Evolutionary conservation across 2,113 vertebrate species (phyloP), one percentile per base, ranked within the genome.

Genomic region (Tiliqua scincoides): DNA sequence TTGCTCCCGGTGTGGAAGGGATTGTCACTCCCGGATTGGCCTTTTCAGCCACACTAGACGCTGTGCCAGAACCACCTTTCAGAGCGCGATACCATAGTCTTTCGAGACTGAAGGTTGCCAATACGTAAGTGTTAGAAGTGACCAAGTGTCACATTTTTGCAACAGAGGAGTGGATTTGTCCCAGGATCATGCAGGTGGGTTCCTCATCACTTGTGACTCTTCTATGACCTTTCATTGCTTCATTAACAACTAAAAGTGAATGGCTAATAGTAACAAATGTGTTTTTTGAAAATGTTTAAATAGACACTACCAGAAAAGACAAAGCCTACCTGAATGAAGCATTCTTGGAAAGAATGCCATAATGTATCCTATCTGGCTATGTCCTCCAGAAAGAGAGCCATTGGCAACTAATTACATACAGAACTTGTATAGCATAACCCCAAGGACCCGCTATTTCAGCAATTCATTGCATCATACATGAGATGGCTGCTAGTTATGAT

Each of bases 221-320:
- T 52, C 48, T 10, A 27, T 70, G 30, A 68, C 32, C 43, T 68
- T 70, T 17, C 65, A 70, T 81, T 70, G 30, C 30, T 82, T 48
- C 79, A 81, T 82, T 82, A 68, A 54, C 63, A 70, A 20, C 65
- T 70, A 40, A 68, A 68, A 54, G 3, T 82, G 43, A 70, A 68
- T 52, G 63, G 30, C 43, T 3, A n/a, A 23, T 32, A n/a, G 17
- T 32, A 32, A 32, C 65, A 9, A 52, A 68, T 54, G 63, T 54
- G 54, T 63, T 23, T 32, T 82, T 82, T 52, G 62, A 82, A 54
- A 57, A 57, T 82, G n/a, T 82, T 82, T 57, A 57, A 35, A 57
- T 25, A 71, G 80, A 71, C n/a, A 35, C 21, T 57, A n/a, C 43
- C 65, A 82, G n/a, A 27, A 82, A 82, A 82, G n/a, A 82, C 27